These are phyloP conservation scores for Platyrinchus mystaceus DNA, from an alignment of 2,797 vertebrate genomes.

Conservation along the genomic window DNA sequence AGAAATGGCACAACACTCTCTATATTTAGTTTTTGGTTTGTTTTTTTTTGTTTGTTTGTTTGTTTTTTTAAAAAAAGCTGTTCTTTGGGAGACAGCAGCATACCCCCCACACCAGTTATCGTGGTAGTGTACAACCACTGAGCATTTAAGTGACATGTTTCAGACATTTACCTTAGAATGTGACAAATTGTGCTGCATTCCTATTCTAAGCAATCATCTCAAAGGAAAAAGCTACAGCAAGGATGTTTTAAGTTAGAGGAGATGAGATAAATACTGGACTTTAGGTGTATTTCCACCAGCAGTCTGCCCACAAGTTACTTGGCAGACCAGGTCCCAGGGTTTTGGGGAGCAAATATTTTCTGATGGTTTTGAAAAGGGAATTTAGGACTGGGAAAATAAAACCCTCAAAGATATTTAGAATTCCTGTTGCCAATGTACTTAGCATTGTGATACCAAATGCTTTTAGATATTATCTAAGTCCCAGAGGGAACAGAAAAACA, in stretches of 20 bases:
- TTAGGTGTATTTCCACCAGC: not conserved
- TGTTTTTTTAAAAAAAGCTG: not conserved
- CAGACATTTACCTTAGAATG: not conserved
- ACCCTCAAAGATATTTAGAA: not conserved
- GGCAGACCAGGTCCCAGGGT: not conserved
- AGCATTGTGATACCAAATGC: not conserved
- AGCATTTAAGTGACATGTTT: not conserved
- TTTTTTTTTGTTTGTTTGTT: too few species aligned
- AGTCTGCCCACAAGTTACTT: not conserved
- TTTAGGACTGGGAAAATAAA: not conserved
- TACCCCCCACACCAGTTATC: rapidly evolving
- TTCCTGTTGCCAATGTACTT: not conserved
- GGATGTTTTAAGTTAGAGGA: not conserved
- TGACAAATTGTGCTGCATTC: not conserved
- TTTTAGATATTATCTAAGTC: not conserved
- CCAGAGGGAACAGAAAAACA: not conserved
- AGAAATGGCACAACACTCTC: not conserved
- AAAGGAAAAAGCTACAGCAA: not conserved
- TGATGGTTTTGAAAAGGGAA: not conserved
- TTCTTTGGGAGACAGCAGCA: not conserved
- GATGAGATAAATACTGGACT: not conserved
- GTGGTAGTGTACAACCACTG: rapidly evolving
- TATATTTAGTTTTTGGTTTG: too few species aligned
- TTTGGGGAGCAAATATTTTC: not conserved
- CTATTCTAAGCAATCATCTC: not conserved